Evolutionary conservation across 1,140 invertebrate species (phyloP).

Genomic region (Polyergus mexicanus): DNA sequence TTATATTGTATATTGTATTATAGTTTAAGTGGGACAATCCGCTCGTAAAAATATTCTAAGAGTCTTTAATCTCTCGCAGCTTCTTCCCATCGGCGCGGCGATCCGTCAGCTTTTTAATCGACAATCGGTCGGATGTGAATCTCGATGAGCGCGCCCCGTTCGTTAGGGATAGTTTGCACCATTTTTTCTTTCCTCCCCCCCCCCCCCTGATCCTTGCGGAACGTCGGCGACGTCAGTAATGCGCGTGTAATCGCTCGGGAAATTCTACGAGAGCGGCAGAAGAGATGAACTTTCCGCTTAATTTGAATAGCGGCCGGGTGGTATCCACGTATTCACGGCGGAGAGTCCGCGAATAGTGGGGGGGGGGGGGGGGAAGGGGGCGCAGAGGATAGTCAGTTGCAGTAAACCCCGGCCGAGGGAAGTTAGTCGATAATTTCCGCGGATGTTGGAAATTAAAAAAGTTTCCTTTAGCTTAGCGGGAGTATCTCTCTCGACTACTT

Average conservation of each 20-base stretch:
- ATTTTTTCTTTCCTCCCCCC: not conserved
- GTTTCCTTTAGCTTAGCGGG: conserved; percentile 64
- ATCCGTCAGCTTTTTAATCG: conserved; percentile 21
- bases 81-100: conserved; percentile 17
- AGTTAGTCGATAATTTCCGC: conserved; percentile 77
- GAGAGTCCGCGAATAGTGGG: conserved; percentile 1
- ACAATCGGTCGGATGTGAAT: not conserved
- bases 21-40: not conserved
- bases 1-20: too few relatives aligned
- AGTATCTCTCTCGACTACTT: conserved; percentile 68
- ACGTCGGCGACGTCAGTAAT: not conserved
- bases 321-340: conserved; percentile 45
- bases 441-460: conserved; percentile 81
- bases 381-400: conserved; percentile 31
- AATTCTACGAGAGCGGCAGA: conserved; percentile 28
- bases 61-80: conserved; percentile 1
- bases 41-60: conserved; percentile 10
- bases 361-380: too few relatives aligned
- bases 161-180: not conserved
- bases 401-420: conserved; percentile 59
- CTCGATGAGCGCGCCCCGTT: not conserved
- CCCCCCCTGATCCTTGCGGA: not conserved
- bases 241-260: conserved; percentile 36
- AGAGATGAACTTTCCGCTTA: conserved; percentile 66
- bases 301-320: conserved; percentile 67